A percentile compares a stretch with the other conserved stretches of the same genome.
phyloP scores from a whole-genome alignment of 1,140 invertebrate genomes.

The Drosophila insularis region DNA sequence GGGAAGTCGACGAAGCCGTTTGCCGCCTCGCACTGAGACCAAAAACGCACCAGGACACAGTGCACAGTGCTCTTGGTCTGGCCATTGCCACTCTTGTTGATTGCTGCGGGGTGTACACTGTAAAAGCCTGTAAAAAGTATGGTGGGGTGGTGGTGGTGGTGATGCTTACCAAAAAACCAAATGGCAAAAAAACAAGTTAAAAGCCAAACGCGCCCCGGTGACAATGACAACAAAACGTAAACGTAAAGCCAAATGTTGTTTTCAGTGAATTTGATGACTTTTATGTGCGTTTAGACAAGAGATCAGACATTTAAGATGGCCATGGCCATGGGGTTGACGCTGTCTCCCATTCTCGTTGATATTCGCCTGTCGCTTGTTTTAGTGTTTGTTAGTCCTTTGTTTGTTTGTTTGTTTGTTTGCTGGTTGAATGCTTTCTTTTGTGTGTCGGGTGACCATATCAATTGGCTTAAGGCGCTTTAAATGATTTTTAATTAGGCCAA shows the following conservation, averaged over 20 bases:
- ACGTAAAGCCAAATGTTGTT: constrained; percentile 80
- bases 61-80: constrained; percentile 41
- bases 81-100: constrained; percentile 72
- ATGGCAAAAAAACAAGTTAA: constrained; percentile 61
- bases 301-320: constrained; percentile 77
- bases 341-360: constrained; percentile 26
- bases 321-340: constrained; percentile 65
- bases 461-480: constrained; percentile 75
- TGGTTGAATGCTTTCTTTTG: neutral
- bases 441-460: constrained; percentile 46
- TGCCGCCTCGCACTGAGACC: constrained; percentile 30
- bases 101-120: constrained; percentile 56
- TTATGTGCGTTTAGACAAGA: constrained; percentile 78
- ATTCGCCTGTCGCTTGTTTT: constrained; percentile 27
- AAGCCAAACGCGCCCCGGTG: constrained; percentile 64
- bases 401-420: constrained; percentile 19
- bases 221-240: constrained; percentile 77
- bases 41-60: constrained; percentile 61
- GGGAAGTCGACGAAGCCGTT: constrained; percentile 60
- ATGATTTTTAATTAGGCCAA: constrained; percentile 74
- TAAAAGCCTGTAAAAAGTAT: neutral
- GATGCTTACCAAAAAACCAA: constrained; percentile 4
- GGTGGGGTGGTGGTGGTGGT: constrained; percentile 2
- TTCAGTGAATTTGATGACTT: constrained; percentile 82
- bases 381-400: constrained; percentile 33